Evolutionary conservation across 2,797 vertebrate genomes (phyloP).

Genomic region (Danio choprae): DNA sequence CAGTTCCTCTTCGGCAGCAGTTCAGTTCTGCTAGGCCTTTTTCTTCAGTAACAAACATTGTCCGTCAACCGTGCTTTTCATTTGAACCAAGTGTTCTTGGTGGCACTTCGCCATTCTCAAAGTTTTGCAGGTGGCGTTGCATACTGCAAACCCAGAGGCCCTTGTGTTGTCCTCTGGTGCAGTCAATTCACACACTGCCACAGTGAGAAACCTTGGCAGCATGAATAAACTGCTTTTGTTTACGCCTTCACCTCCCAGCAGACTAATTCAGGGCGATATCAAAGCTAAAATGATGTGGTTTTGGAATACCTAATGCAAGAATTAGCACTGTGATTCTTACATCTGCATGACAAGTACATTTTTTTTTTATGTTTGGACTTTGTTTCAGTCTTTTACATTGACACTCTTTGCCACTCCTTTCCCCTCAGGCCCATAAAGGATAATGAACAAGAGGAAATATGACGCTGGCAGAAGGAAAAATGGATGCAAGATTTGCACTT

Average conservation of each 20-base stretch:
- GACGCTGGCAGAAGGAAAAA: conserved; percentile 33
- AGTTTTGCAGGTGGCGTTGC: conserved; percentile 29
- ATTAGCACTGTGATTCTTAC: not conserved
- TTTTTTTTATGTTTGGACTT: not conserved
- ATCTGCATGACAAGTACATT: conserved; percentile 14
- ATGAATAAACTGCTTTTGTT: conserved; percentile 32
- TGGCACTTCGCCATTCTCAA: conserved; percentile 17
- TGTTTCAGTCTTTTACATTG: conserved; percentile 4
- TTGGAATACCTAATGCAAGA: not conserved
- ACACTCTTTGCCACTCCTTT: conserved; percentile 56
- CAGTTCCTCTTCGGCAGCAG: not conserved
- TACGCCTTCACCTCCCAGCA: conserved; percentile 14
- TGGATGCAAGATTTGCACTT: not conserved
- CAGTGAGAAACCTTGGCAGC: conserved; percentile 30
- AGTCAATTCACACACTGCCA: conserved; percentile 31
- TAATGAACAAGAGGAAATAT: conserved; percentile 41
- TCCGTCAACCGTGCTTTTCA: conserved; percentile 6
- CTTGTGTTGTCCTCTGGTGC: conserved; percentile 39
- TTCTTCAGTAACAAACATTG: not conserved
- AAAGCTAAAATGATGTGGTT: not conserved
- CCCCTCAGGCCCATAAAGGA: conserved; percentile 59
- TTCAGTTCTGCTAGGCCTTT: not conserved
- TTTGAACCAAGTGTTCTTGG: conserved; percentile 4
- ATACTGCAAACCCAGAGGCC: conserved; percentile 18
- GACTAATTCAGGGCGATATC: not conserved